These are phyloP conservation scores for Magallana ariakensis DNA, from an alignment of 1,140 invertebrate genomes.

Conservation along the genomic window DNA sequence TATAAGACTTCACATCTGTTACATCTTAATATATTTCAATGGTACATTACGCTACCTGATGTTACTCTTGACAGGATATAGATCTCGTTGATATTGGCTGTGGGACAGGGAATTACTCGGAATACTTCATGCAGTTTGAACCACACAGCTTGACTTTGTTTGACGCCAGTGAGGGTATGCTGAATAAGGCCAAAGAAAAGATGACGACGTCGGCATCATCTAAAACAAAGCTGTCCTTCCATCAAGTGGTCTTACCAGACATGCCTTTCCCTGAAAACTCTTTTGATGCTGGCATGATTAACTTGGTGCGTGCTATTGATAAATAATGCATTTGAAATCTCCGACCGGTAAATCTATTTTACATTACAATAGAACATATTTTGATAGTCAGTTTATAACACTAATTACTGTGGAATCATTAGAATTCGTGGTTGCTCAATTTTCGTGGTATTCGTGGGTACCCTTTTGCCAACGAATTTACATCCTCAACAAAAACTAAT, in stretches of 20 bases:
- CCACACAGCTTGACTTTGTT: constrained; percentile 30
- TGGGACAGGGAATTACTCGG: constrained; percentile 56
- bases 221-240: not conserved
- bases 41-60: too few relatives aligned
- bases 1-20: too few relatives aligned
- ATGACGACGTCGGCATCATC: not conserved
- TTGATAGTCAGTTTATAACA: too few relatives aligned
- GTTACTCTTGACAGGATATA: not conserved
- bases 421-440: too few relatives aligned
- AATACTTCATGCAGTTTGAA: constrained; percentile 42
- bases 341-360: too few relatives aligned
- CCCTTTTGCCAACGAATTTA: too few relatives aligned
- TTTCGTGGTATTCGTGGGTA: too few relatives aligned
- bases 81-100: constrained; percentile 37
- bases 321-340: too few relatives aligned
- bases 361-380: too few relatives aligned
- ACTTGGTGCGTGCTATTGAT: not conserved
- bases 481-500: too few relatives aligned
- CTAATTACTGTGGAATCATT: too few relatives aligned
- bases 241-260: not conserved
- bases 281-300: constrained; percentile 38
- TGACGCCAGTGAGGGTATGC: constrained; percentile 51
- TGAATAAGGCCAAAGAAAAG: constrained; percentile 53
- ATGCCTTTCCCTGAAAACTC: constrained; percentile 15
- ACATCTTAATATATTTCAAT: too few relatives aligned